Percentiles rank a stretch among this genome's conserved stretches.
Conservation (phyloP, 2,113 vertebrate species). For the Microtus oregoni region DNA sequence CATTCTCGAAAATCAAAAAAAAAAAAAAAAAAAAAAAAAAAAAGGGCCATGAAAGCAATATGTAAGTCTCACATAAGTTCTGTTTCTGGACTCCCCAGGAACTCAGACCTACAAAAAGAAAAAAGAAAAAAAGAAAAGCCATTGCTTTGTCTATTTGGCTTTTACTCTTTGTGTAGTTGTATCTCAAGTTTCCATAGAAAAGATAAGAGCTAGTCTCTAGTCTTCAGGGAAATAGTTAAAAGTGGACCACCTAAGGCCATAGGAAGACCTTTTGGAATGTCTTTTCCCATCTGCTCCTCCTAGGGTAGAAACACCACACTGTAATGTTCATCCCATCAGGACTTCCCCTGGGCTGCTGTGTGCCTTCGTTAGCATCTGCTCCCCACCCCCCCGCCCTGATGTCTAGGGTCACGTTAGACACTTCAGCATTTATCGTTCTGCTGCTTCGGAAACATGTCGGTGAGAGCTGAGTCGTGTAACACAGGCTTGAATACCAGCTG, state of each 20-base stretch:
- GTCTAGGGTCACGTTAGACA: not conserved
- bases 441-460: not conserved
- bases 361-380: not conserved
- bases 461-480: not conserved
- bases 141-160: not conserved
- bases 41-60: not conserved
- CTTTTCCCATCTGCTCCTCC: slow-evolving; percentile 7
- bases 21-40: no score
- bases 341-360: not conserved
- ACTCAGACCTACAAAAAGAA: not conserved
- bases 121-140: no score
- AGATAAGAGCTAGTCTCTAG: not conserved
- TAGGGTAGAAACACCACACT: slow-evolving; percentile 16
- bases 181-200: not conserved
- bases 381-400: no score
- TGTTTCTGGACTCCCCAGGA: not conserved
- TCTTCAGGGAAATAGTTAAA: slow-evolving; percentile 20
- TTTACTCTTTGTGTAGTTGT: not conserved
- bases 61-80: not conserved
- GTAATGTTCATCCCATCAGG: not conserved
- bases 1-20: no score
- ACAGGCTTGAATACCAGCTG: not conserved
- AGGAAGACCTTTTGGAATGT: not conserved
- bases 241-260: not conserved
- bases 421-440: not conserved